Base-by-base conservation (phyloP, 2,797 vertebrate species). In the Lepidocolaptes lacrymiger region DNA sequence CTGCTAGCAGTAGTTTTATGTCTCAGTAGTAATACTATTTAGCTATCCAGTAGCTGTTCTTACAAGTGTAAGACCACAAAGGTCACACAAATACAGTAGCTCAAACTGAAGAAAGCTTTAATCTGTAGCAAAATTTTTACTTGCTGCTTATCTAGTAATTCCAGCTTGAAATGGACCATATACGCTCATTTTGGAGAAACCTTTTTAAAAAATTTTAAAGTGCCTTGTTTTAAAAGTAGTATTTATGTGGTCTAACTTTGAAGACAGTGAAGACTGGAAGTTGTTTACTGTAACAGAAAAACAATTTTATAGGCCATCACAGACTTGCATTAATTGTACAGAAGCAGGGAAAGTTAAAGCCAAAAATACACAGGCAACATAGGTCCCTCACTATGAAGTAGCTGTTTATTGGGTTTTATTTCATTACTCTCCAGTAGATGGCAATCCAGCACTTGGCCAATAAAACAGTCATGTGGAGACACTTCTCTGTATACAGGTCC, bases 341-440 rank as follows among this genome's bases (percentile, higher is more conserved):
- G 62, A 79, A 76, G 62, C 62, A 66, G 44, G 28, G 41, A 67
- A 88, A 49, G 32, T 63, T 69, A 66, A 75, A 90, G 51, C 30
- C 7, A 63, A 88, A 90, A 81, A 39, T 19, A 10, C 44, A 21
- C 19, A 74, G 59, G 52, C 32, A 78, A 56, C 4, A 2, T 18
- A 36, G 20, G 12, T 74, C 37, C 56, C 23, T 61, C 30, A 14
- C 44, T 32, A 13, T 3, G 37, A 52, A 54, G 1, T 5, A 32
- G 22, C 20, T 34, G 14, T 69, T 91, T 36, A 21, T 9, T 67
- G 63, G 34, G 13, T 37, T 85, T 81, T 54, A 93, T 95, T 93
- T 86, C 91, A 84, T 71, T 71, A 68, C 28, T 95, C 41, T 85
- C 96, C 97, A 95, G 95, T 76, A 97, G 97, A 91, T 97, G 96